A percentile compares a stretch with the other conserved stretches of the same genome.
Evolutionary conservation across 1,140 invertebrate species (phyloP).

Genomic region (Drosophila lacteicornis): DNA sequence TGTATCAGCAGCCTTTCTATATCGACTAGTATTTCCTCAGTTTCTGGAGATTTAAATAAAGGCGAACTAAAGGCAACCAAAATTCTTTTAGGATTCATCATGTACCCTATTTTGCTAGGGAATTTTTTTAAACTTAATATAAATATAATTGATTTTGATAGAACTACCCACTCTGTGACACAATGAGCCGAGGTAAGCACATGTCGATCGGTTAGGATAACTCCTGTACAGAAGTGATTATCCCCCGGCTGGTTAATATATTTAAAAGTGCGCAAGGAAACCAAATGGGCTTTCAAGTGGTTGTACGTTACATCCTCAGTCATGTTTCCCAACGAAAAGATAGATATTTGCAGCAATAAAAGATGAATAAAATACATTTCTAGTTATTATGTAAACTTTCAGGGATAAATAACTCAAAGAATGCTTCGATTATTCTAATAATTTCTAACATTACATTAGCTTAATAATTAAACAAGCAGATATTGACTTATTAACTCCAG

Average conservation of each 20-base stretch:
- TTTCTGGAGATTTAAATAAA: neutral
- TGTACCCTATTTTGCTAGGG: constrained; percentile 14
- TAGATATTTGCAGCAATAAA: neutral
- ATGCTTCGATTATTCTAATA: neutral
- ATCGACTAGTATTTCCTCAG: neutral
- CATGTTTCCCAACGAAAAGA: neutral
- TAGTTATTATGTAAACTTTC: neutral
- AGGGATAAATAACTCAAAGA: constrained; percentile 4
- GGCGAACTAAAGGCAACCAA: neutral
- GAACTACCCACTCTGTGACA: constrained; percentile 28
- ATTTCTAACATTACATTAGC: neutral
- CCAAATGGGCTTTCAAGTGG: constrained; percentile 12
- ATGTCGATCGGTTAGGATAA: constrained; percentile 10
- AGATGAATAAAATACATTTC: neutral
- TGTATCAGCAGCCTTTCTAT: constrained; percentile 20
- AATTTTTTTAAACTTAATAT: neutral
- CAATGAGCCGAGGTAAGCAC: constrained; percentile 41
- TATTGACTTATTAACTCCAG: neutral
- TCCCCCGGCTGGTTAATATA: constrained; percentile 17
- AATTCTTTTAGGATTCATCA: constrained; percentile 9
- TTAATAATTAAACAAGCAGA: neutral
- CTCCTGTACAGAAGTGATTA: constrained; percentile 44
- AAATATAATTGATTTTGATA: neutral
- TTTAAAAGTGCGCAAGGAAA: constrained; percentile 22
- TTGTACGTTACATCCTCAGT: neutral